phyloP scores from a whole-genome alignment of 1,140 invertebrate species.

The Drosophila takahashii region DNA sequence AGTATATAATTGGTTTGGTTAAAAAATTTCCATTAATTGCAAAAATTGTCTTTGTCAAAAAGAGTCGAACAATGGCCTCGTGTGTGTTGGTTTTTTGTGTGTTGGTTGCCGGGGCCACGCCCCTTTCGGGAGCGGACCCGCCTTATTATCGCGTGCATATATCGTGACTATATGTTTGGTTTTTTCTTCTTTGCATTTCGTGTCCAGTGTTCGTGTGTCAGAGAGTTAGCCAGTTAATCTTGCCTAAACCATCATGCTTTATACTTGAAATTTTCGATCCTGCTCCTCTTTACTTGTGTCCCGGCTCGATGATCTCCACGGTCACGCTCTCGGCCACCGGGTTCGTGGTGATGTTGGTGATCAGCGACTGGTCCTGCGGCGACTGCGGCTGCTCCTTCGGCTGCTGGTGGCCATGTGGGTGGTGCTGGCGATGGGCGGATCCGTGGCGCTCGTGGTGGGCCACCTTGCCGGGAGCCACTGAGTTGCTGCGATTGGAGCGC shows the following conservation, averaged over 20 bases:
- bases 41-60: conserved; percentile 66
- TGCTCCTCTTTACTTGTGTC: conserved; percentile 35
- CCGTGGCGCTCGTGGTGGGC: conserved; percentile 75
- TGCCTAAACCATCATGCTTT: conserved; percentile 13
- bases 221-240: conserved; percentile 44
- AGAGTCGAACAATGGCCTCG: conserved; percentile 63
- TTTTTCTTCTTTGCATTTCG: conserved; percentile 1
- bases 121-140: conserved; percentile 31
- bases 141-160: conserved; percentile 71
- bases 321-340: conserved; percentile 83
- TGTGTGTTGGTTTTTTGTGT: conserved; percentile 19
- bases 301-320: conserved; percentile 81
- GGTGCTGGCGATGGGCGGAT: conserved; percentile 64
- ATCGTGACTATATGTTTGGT: conserved; percentile 54
- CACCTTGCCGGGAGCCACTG: conserved; percentile 77
- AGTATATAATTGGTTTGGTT: conserved; percentile 48
- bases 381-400: conserved; percentile 55
- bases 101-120: conserved; percentile 13
- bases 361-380: conserved; percentile 69
- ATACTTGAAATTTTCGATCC: neutral
- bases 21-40: conserved; percentile 64
- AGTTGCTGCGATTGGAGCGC: conserved; percentile 81
- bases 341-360: conserved; percentile 83
- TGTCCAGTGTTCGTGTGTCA: conserved; percentile 37
- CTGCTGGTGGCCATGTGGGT: conserved; percentile 56